These are phyloP conservation scores for Conistra vaccinii DNA, from an alignment of 2,888 invertebrate species.

Conservation along the genomic window DNA sequence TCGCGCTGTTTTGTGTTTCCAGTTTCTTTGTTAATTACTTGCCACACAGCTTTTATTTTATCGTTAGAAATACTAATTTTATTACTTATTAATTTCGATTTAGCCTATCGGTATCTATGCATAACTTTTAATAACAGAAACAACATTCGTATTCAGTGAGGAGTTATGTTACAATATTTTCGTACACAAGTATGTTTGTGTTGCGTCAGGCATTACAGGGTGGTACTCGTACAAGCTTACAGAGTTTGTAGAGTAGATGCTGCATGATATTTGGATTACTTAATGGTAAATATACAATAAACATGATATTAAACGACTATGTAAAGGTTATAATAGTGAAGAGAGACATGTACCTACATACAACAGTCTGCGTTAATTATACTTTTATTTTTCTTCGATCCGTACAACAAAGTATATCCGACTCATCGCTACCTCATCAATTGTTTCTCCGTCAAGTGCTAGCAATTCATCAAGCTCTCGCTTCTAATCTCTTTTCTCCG, in stretches of 20 bases:
- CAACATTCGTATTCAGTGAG: not conserved
- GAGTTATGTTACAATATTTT: not conserved
- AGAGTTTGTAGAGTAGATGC: not conserved
- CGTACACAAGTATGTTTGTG: not conserved
- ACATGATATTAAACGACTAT: not conserved
- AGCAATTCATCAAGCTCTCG: constrained; percentile 18
- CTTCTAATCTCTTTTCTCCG: constrained; percentile 20
- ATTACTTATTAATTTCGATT: too few relatives aligned
- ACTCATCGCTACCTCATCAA: not conserved
- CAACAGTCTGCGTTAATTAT: not conserved
- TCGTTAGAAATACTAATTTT: too few relatives aligned
- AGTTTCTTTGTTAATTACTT: too few relatives aligned
- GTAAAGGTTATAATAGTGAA: not conserved
- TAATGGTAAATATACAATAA: not conserved
- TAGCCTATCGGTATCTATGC: too few relatives aligned
- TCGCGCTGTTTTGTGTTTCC: too few relatives aligned
- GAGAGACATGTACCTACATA: not conserved
- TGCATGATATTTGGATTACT: not conserved
- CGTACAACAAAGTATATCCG: not conserved
- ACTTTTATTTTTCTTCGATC: not conserved
- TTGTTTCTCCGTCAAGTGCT: constrained; percentile 4
- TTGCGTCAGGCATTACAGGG: not conserved
- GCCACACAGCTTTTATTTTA: too few relatives aligned
- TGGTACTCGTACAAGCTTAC: not conserved
- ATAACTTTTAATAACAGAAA: not conserved